phyloP scores from a whole-genome alignment of 53 echinoderm and acorn worm genomes.

The Hippasteria phrygiana region DNA sequence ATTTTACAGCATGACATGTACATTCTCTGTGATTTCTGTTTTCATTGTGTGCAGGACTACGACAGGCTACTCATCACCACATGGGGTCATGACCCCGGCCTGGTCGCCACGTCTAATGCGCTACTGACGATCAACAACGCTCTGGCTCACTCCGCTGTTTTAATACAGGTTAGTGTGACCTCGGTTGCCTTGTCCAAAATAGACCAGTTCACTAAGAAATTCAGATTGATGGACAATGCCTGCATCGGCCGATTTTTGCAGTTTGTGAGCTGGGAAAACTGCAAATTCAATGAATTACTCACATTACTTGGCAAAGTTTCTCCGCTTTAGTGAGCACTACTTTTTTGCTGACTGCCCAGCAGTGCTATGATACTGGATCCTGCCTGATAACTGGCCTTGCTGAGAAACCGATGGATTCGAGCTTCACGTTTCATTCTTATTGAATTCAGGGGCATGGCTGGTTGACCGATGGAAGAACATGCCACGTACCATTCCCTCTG shows the following conservation, averaged over 20 bases:
- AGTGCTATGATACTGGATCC: neutral
- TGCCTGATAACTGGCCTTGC: neutral
- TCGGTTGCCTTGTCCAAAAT: no score
- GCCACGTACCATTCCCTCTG: conserved; percentile 90
- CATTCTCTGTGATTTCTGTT: neutral
- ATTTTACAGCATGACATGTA: neutral
- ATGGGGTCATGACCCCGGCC: conserved; percentile 99
- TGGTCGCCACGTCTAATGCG: conserved; percentile 96
- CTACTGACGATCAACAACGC: conserved; percentile 96
- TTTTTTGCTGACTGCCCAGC: neutral
- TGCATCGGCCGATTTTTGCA: no score
- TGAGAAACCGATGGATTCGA: no score
- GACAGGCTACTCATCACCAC: conserved; percentile 95
- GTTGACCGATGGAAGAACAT: conserved; percentile 87
- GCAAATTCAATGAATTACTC: no score
- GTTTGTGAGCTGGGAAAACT: no score
- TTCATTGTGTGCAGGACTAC: conserved; percentile 78
- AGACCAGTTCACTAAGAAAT: no score
- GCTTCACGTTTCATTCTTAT: neutral
- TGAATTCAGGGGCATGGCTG: conserved; percentile 86
- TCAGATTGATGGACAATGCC: neutral
- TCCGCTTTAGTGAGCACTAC: no score
- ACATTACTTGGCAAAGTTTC: no score
- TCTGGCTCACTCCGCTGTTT: conserved; percentile 96
- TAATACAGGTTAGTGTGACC: conserved; percentile 78